A percentile compares a stretch with the other conserved stretches of the same genome.
Evolutionary conservation across 2,797 vertebrate species (phyloP).

Genomic region (Channa striata): DNA sequence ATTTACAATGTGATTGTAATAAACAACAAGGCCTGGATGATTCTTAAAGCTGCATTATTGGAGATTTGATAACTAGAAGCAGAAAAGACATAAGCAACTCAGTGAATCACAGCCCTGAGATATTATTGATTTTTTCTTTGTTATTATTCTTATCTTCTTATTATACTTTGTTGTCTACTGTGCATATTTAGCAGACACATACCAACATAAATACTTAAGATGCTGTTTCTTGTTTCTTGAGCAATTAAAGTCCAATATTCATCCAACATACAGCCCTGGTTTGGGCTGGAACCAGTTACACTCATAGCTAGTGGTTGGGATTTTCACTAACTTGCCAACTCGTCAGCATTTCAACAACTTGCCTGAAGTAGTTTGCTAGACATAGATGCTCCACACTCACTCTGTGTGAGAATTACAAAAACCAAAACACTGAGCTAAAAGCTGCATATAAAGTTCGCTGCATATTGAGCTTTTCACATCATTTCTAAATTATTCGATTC

Average conservation of each 20-base stretch:
- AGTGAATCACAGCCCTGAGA: no score
- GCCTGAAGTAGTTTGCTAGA: neutral
- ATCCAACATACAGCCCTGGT: neutral
- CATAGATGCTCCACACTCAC: neutral
- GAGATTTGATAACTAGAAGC: no score
- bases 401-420: neutral
- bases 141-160: neutral
- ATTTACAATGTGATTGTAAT: neutral
- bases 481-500: neutral
- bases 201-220: neutral
- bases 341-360: neutral
- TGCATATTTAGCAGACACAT: conserved; percentile 3
- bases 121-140: neutral
- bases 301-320: neutral
- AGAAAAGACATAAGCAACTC: no score
- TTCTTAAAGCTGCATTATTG: conserved; percentile 6
- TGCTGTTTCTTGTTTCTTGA: neutral
- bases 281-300: no score
- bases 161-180: no score
- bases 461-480: neutral
- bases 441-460: neutral
- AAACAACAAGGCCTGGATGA: neutral
- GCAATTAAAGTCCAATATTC: neutral
- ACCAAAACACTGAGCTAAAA: conserved; percentile 1
- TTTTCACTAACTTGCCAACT: neutral